Conservation (phyloP, 2,797 vertebrate species). For the Artibeus lituratus region DNA sequence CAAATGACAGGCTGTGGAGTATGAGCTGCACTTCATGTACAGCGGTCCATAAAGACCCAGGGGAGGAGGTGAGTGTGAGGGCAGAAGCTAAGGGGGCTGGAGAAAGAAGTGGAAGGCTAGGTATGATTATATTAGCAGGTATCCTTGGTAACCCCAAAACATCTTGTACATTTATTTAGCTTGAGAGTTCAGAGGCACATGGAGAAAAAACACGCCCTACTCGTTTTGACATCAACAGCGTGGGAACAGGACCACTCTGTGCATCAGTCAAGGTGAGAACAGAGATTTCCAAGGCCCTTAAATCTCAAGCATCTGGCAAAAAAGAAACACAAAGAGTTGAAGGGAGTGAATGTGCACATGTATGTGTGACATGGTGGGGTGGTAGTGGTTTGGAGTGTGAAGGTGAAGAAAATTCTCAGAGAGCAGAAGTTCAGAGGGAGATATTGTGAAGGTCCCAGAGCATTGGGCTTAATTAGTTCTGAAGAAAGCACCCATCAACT, state of each 20-base stretch:
- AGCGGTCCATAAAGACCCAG: conserved; percentile 15
- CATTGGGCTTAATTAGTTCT: not conserved
- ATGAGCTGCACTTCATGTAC: conserved; percentile 16
- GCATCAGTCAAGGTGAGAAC: not conserved
- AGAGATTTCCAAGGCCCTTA: not conserved
- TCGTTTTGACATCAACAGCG: conserved; percentile 51
- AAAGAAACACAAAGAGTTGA: not conserved
- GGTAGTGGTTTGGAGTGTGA: not conserved
- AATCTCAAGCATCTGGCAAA: not conserved
- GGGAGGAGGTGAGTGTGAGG: not conserved
- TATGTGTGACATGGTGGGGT: fast-evolving
- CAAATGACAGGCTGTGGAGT: conserved; percentile 27
- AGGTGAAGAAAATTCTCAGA: not conserved
- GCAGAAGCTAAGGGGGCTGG: conserved; percentile 8
- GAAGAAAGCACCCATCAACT: not conserved
- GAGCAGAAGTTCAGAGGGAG: not conserved
- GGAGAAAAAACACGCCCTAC: conserved; percentile 45
- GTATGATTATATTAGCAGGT: conserved; percentile 49
- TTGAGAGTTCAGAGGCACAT: conserved; percentile 55
- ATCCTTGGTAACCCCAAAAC: conserved; percentile 59
- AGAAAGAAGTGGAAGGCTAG: conserved; percentile 58
- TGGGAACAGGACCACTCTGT: conserved; percentile 23
- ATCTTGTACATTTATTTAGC: conserved; percentile 41
- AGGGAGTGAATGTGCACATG: not conserved
- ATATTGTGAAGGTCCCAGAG: not conserved